phyloP scores from a whole-genome alignment of 2,888 invertebrate species.

The Prosapia bicincta region DNA sequence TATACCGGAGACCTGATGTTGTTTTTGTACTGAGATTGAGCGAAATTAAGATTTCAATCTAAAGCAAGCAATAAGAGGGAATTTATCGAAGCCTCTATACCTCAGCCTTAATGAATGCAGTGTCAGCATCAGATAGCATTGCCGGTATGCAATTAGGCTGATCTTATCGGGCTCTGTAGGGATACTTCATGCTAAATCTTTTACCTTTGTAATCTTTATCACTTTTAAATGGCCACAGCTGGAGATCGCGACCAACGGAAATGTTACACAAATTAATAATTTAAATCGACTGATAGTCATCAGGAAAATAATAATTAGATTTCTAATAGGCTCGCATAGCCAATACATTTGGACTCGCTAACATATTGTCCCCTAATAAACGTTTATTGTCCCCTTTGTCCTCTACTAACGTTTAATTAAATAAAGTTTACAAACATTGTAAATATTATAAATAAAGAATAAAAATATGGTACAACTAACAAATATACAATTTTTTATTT shows the following conservation, averaged over 20 bases:
- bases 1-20: not conserved
- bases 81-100: not conserved
- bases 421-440: too few species aligned
- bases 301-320: not conserved
- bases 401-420: too few species aligned
- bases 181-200: not conserved
- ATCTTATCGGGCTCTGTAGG: not conserved
- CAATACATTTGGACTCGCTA: too few species aligned
- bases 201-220: not conserved
- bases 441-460: too few species aligned
- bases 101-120: not conserved
- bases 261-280: conserved; percentile 2
- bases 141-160: not conserved
- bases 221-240: not conserved
- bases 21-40: not conserved
- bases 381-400: too few species aligned
- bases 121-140: not conserved
- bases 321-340: not conserved
- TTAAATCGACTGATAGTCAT: not conserved
- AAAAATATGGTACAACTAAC: too few species aligned
- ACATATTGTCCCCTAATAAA: too few species aligned
- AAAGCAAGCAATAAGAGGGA: not conserved
- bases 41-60: not conserved
- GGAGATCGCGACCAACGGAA: not conserved
- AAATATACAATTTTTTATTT: too few species aligned